These are phyloP conservation scores for Halichondria panicea DNA, from an alignment of 37 sponge, comb jelly and placozoan genomes.

Conservation along the genomic window DNA sequence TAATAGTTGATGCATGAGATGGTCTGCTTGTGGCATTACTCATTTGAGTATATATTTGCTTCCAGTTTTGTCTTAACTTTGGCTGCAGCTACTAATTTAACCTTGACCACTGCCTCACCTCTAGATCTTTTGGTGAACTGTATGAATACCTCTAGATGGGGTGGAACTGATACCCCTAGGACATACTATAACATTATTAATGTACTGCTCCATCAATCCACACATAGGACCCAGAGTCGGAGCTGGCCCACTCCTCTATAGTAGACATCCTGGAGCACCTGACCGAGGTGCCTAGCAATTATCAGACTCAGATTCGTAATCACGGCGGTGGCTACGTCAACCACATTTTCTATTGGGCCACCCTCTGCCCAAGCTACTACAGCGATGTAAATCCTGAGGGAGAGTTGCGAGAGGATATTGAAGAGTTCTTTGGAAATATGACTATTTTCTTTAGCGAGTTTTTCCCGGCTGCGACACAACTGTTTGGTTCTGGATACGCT, in stretches of 20 bases:
- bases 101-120: too few species aligned
- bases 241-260: constrained; percentile 56
- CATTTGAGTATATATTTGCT: too few species aligned
- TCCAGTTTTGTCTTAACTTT: too few species aligned
- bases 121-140: too few species aligned
- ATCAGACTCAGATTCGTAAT: constrained; percentile 57
- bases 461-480: constrained; percentile 17
- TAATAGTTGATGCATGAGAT: too few species aligned
- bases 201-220: background rate
- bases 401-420: constrained; percentile 43
- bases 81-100: too few species aligned
- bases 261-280: constrained; percentile 47
- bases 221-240: constrained; percentile 24
- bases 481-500: constrained; percentile 89
- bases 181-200: background rate
- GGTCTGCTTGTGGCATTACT: too few species aligned
- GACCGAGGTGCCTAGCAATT: constrained; percentile 50
- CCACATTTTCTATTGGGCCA: constrained; percentile 79
- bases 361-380: constrained; percentile 45
- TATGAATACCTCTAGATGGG: too few species aligned
- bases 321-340: constrained; percentile 83
- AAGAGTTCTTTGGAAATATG: constrained; percentile 44
- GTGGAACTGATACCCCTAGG: background rate
- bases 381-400: constrained; percentile 17
- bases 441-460: constrained; percentile 56